A percentile compares a stretch with the other conserved stretches of the same genome.
Evolutionary conservation across 1,140 invertebrate species (phyloP).

Genomic region (Bombus pyrosoma): DNA sequence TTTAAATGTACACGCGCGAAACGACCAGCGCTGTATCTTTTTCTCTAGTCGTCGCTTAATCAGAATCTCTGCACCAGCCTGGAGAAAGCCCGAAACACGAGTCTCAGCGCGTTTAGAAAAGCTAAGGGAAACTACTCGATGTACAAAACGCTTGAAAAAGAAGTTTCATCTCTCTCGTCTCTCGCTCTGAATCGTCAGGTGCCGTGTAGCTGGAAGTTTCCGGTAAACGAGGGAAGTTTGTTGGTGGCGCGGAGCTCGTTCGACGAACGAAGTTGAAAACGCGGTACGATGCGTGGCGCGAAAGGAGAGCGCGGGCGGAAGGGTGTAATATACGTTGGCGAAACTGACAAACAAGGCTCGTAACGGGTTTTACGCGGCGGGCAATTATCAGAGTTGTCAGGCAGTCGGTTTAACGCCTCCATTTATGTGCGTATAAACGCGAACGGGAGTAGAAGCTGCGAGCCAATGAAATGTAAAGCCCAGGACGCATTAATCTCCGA

Average conservation of each 20-base stretch:
- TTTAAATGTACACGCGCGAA: too few relatives aligned
- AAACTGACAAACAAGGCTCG: slow-evolving; percentile 74
- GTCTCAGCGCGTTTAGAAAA: neutral
- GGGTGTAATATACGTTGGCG: slow-evolving; percentile 57
- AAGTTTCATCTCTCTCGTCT: neutral
- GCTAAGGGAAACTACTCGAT: too few relatives aligned
- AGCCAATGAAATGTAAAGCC: slow-evolving; percentile 70
- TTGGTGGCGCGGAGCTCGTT: neutral
- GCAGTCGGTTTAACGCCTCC: slow-evolving; percentile 79
- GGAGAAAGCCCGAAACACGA: neutral
- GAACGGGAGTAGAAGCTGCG: slow-evolving; percentile 67
- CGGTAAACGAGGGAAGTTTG: slow-evolving; percentile 21
- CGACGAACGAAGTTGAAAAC: slow-evolving; percentile 40
- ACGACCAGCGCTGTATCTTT: neutral
- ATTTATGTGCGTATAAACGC: slow-evolving; percentile 76
- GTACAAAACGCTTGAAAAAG: neutral
- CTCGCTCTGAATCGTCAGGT: neutral
- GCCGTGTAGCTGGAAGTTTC: neutral
- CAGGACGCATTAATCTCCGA: slow-evolving; percentile 65
- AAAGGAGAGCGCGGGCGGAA: neutral
- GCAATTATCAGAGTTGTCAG: slow-evolving; percentile 82
- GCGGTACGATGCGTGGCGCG: neutral
- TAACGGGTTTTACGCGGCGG: slow-evolving; percentile 78
- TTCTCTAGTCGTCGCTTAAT: neutral
- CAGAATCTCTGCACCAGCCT: neutral